Evolutionary conservation across 1,140 invertebrate species (phyloP), one percentile per base, ranked within the genome.

Genomic region (Glomeris maerens): DNA sequence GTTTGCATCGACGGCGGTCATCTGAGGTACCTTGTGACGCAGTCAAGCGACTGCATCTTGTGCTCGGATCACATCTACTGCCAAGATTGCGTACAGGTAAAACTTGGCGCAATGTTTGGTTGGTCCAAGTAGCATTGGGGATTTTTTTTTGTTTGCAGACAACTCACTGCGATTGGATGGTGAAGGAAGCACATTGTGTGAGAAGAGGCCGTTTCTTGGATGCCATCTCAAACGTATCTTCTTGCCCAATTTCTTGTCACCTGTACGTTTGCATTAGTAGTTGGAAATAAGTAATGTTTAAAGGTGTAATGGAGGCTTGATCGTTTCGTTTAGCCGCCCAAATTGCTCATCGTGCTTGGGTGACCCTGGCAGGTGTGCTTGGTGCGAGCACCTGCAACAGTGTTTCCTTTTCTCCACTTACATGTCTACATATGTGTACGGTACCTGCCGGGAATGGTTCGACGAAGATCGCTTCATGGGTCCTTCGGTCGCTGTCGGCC

Each of bases 361-460:
- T 49, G 80, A 84, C 55, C 76, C 78, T 36, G 87, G 85, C 3
- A 75, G 87, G 46, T 96, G 92, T 66, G 89, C 92, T 0, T 96
- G 91, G 92, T 95, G 91, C 63, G 84, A 92, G 60, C 81, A 87
- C 10, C 22, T 57, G 2, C 62, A 70, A 55, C 83, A 89, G 60
- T 96, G 92, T 64, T 91, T 95, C 63, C 84, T 86, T 36, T 95
- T 95, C 68, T 84, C 85, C 1, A 84, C 92, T 2, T 95, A 95
- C 64, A 92, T 89, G 1, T 89, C 87, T 50, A 84, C 90, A 58
- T 92, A 89, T 69, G 83, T 90, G 57, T 93, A 89, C 67, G 90
- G 90, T 0, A 72, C 86, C 51, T 96, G 92, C 61, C 75, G 84
- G 3, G 84, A 90, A 61, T 95, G 91, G 90, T 75, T 92, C 31